These are phyloP conservation scores for Hypothenemus hampei DNA, from an alignment of 1,140 invertebrate species.

Conservation along the genomic window DNA sequence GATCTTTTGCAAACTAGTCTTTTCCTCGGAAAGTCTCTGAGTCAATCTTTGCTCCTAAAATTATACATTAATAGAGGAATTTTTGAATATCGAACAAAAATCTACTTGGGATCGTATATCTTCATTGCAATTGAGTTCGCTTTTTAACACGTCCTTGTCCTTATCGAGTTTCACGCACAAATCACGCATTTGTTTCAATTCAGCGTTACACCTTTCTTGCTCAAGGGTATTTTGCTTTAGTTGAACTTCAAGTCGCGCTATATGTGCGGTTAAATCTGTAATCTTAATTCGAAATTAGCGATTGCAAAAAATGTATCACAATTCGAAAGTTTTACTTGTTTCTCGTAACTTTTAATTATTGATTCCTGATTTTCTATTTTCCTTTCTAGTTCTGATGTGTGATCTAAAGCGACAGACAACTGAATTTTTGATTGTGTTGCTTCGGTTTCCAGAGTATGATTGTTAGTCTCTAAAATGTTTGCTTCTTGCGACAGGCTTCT, in stretches of 20 bases:
- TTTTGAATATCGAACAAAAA: neutral
- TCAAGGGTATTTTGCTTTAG: conserved; percentile 46
- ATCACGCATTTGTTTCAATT: conserved; percentile 49
- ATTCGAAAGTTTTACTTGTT: conserved; percentile 39
- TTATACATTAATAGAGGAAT: neutral
- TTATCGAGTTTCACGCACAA: conserved; percentile 52
- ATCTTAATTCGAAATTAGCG: conserved; percentile 44
- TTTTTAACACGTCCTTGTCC: conserved; percentile 49
- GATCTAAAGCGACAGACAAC: conserved; percentile 50
- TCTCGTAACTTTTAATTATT: conserved; percentile 52
- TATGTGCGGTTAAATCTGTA: conserved; percentile 49
- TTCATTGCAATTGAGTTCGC: conserved; percentile 24
- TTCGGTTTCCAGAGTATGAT: conserved; percentile 66
- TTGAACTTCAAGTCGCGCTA: conserved; percentile 52
- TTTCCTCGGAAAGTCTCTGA: conserved; percentile 44
- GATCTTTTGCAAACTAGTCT: conserved; percentile 46
- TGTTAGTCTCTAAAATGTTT: conserved; percentile 64
- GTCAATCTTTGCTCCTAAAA: conserved; percentile 8
- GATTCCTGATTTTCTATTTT: conserved; percentile 50
- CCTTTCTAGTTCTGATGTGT: conserved; percentile 50
- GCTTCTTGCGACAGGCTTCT: conserved; percentile 64
- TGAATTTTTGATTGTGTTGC: conserved; percentile 57
- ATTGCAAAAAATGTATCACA: neutral
- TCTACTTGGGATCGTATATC: conserved; percentile 5
- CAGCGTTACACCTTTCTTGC: conserved; percentile 44